Evolutionary conservation across 2,888 invertebrate species (phyloP), one percentile per base, ranked within the genome.

Genomic region (Metacarcinus magister): DNA sequence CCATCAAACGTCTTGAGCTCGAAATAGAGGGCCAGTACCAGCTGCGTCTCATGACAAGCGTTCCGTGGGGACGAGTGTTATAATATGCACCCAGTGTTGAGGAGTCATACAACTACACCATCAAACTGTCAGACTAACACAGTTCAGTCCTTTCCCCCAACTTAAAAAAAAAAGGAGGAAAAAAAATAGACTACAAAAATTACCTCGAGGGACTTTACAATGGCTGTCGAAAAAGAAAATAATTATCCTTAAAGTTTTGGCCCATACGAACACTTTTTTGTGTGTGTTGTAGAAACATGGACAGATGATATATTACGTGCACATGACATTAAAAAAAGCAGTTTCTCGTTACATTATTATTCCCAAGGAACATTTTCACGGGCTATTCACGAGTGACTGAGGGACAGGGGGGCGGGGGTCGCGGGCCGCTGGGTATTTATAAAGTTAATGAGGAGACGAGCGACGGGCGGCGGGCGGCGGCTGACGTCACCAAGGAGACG

Each of bases 341-440:
- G 39, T 87, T 87, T 87, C 87, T 87, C 87, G 39, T 32, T 32
- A 87, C 87, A 87, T 39, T 87, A 28, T 87, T 87, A 39, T 87
- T 87, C 87, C 87, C 87, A 87, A 87, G 87, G 32, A 16, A 32
- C 87, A 87, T 87, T 87, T 87, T 92, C 48, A 92, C 54, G n/a
- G 48, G 32, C 32, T 48, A 92, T 46, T 92, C 32, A 48, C 32
- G 28, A 54, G 54, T 60, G 19, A 32, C 48, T 48, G 44, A 28
- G 54, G 54, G 32, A 48, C 0, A 19, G 39, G 28, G 48, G 28
- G 2, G 10, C 8, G 16, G 54, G 54, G 46, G 92, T 48, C 28
- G 54, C 32, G 48, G 32, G 7, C 54, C 28, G 54, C 39, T 93
- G 93, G 93, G 32, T 60, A 93, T 32, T 60, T 39, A 93, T 67